Conservation (phyloP, 2,797 vertebrate genomes). For the Halcyon badia region DNA sequence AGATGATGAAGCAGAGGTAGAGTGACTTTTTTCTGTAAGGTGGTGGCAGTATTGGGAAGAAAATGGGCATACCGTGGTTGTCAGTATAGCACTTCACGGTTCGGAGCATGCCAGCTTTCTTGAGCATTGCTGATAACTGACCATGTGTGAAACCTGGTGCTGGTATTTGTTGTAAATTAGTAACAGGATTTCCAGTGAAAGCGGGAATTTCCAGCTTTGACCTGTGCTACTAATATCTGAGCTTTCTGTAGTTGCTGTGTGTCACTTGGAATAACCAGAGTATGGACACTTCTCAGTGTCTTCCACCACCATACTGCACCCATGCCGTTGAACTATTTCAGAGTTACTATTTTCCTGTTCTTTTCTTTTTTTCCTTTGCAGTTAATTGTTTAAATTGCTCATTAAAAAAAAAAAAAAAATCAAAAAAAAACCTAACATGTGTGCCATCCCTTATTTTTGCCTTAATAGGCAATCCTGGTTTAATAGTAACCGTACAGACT, state of each 20-base stretch:
- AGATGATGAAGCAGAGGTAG: neutral
- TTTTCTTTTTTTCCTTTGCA: neutral
- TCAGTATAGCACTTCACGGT: neutral
- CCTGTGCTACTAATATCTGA: neutral
- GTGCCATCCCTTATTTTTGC: neutral
- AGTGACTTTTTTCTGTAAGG: neutral
- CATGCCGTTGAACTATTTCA: neutral
- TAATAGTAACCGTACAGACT: neutral
- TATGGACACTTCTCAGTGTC: neutral
- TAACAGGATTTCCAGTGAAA: neutral
- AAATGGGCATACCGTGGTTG: accelerated
- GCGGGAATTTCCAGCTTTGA: neutral
- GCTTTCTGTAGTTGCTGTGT: neutral
- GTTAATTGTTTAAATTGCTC: neutral
- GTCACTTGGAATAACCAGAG: neutral
- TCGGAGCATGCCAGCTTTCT: neutral
- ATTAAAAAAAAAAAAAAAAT: neutral
- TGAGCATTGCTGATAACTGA: neutral
- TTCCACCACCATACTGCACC: neutral
- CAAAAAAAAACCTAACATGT: no score
- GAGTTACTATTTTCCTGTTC: neutral
- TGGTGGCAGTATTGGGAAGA: neutral
- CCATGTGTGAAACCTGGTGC: neutral
- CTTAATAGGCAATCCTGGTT: neutral
- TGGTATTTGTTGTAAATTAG: neutral